Percentiles rank a stretch among this genome's conserved stretches.
phyloP scores from a whole-genome alignment of 1,140 invertebrate species.

The Papilio machaon region DNA sequence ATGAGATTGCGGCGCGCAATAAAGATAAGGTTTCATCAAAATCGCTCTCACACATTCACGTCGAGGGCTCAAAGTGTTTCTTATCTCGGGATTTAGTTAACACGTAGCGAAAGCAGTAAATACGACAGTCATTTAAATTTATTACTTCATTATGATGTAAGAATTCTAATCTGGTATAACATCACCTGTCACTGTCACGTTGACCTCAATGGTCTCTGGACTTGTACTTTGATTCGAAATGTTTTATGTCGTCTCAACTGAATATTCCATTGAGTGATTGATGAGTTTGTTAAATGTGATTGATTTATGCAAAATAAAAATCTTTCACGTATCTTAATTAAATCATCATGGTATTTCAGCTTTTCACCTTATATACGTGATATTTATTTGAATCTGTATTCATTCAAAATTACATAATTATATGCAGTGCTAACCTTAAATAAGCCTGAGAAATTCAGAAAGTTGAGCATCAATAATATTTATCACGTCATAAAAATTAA shows the following conservation, averaged over 20 bases:
- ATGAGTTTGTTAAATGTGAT: not conserved
- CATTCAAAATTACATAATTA: too few species aligned
- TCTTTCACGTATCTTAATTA: not conserved
- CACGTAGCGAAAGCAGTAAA: slow-evolving; percentile 20
- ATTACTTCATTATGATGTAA: slow-evolving; percentile 17
- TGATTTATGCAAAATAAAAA: slow-evolving; percentile 1
- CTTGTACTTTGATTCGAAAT: not conserved
- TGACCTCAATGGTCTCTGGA: not conserved
- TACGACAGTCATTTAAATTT: not conserved
- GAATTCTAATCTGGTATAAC: not conserved
- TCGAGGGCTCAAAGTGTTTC: slow-evolving; percentile 28
- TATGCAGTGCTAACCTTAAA: not conserved
- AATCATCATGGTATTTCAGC: not conserved
- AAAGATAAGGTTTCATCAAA: slow-evolving; percentile 35
- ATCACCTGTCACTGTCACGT: not conserved
- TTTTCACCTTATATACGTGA: not conserved
- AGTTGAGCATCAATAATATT: slow-evolving; percentile 6
- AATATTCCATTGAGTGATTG: not conserved
- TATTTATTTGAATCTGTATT: too few species aligned
- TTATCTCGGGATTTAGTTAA: slow-evolving; percentile 32
- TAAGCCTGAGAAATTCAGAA: not conserved
- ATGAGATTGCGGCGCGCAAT: slow-evolving; percentile 35
- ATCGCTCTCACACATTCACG: slow-evolving; percentile 34
- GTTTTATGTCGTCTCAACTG: not conserved
- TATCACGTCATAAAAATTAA: slow-evolving; percentile 10